Evolutionary conservation across 2,113 vertebrate species (phyloP).

Genomic region (Falcunculus frontatus): DNA sequence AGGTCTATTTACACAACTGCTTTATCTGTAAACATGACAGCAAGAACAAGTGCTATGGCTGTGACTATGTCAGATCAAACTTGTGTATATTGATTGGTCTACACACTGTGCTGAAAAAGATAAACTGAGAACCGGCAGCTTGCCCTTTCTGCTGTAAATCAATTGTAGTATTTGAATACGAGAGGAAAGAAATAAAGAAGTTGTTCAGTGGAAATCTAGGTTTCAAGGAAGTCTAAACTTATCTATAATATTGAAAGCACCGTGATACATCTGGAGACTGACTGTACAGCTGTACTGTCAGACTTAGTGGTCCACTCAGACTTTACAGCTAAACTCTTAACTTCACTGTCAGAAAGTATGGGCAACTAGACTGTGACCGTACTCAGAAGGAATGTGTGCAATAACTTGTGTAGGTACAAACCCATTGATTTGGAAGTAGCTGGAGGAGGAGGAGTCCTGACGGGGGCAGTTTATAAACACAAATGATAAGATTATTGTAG

Average conservation of each 20-base stretch:
- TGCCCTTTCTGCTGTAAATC: neutral
- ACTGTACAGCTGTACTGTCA: neutral
- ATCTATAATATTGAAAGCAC: neutral
- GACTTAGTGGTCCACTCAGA: neutral
- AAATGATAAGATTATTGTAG: neutral
- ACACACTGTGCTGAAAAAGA: neutral
- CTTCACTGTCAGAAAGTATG: neutral
- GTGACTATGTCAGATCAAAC: neutral
- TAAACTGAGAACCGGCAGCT: neutral
- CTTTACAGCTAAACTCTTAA: neutral
- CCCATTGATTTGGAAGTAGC: neutral
- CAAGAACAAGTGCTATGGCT: neutral
- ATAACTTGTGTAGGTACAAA: neutral
- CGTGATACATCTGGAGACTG: neutral
- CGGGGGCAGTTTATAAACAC: neutral
- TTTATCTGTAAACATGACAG: neutral
- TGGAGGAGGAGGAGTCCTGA: neutral
- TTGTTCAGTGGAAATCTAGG: neutral
- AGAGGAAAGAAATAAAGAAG: neutral
- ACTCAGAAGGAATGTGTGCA: neutral
- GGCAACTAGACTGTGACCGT: neutral
- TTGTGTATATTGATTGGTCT: neutral
- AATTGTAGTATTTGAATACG: neutral
- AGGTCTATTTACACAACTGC: neutral
- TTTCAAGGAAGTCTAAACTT: neutral